A percentile compares a stretch with the other conserved stretches of the same genome.
Evolutionary conservation across 1,140 invertebrate species (phyloP).

Genomic region (Achroia grisella): DNA sequence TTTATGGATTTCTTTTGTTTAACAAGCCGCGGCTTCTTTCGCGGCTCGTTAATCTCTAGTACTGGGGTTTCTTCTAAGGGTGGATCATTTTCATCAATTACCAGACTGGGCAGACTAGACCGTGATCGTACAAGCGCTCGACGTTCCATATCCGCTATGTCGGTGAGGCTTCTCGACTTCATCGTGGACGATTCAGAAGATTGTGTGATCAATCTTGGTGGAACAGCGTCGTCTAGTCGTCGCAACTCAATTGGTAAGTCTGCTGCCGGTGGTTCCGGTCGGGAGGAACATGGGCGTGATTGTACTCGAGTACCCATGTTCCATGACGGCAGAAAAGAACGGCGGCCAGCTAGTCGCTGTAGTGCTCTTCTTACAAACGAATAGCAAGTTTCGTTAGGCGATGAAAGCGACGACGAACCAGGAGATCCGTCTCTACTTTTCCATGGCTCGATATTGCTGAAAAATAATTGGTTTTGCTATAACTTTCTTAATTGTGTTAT

Average conservation of each 20-base stretch:
- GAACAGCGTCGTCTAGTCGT: constrained; percentile 84
- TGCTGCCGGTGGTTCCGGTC: constrained; percentile 61
- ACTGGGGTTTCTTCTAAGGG: constrained; percentile 32
- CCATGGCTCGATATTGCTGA: constrained; percentile 47
- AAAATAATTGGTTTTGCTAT: constrained; percentile 7
- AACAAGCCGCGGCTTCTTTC: constrained; percentile 79
- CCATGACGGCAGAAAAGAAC: constrained; percentile 89
- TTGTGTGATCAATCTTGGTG: constrained; percentile 62
- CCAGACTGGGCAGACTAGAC: constrained; percentile 82
- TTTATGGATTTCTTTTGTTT: constrained; percentile 87
- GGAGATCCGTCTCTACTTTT: constrained; percentile 77
- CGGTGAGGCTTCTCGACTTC: constrained; percentile 86
- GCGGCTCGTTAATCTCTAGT: constrained; percentile 37
- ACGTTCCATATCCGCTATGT: constrained; percentile 83
- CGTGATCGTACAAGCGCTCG: constrained; percentile 81
- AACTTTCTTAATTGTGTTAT: background rate
- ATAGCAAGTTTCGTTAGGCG: constrained; percentile 94
- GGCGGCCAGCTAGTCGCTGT: constrained; percentile 87
- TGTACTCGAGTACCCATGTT: constrained; percentile 75
- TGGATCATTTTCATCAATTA: constrained; percentile 49
- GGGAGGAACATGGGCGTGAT: constrained; percentile 63
- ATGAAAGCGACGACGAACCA: constrained; percentile 89
- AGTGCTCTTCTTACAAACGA: constrained; percentile 92
- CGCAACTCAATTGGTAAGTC: constrained; percentile 92
- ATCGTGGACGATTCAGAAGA: constrained; percentile 74